phyloP scores from a whole-genome alignment of 2,113 vertebrate species.

The Zosterops hypoxanthus region DNA sequence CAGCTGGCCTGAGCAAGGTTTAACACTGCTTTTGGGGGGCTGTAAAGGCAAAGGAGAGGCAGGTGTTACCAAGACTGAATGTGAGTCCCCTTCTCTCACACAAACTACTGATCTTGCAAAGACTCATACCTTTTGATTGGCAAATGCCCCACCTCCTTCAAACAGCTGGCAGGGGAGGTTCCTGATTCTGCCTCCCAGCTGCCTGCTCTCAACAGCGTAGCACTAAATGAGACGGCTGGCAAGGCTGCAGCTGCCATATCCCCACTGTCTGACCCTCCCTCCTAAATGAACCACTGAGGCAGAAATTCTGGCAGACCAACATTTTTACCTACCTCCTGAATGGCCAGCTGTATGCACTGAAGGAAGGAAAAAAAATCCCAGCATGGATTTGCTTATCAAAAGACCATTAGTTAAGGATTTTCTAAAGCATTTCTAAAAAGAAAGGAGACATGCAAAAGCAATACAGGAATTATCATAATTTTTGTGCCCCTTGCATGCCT shows the following conservation, averaged over 20 bases:
- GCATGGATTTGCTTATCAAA: background rate
- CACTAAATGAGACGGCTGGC: background rate
- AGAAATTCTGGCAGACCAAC: background rate
- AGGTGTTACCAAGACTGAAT: background rate
- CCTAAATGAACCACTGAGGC: background rate
- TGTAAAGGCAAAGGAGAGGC: background rate
- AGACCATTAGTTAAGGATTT: background rate
- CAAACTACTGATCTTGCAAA: background rate
- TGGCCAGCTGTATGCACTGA: background rate
- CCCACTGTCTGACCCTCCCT: background rate
- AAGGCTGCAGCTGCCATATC: background rate
- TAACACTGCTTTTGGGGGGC: background rate
- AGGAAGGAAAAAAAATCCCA: background rate
- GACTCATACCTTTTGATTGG: background rate
- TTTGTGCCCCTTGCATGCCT: background rate
- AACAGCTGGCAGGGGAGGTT: background rate
- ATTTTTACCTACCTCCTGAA: background rate
- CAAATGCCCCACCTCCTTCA: background rate
- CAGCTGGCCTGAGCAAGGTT: background rate
- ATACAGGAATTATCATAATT: background rate
- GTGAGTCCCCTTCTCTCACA: rapidly evolving
- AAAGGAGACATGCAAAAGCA: background rate
- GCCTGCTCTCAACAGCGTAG: background rate
- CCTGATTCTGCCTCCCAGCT: background rate
- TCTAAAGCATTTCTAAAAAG: background rate